Conservation (phyloP, 2,888 invertebrate genomes). For the Cantharis lateralis region DNA sequence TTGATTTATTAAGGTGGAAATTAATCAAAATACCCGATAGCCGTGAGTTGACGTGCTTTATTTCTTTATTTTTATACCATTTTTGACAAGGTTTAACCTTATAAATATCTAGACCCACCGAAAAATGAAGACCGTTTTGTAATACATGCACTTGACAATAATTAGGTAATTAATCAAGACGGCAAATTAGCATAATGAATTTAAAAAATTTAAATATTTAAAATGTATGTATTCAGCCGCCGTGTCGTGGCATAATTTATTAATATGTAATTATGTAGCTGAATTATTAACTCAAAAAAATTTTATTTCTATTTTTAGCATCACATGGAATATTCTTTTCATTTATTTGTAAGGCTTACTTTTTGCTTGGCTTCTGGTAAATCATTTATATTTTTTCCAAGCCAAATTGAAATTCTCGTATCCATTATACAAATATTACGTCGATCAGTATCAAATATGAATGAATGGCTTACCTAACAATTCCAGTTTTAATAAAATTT, state of each 20-base stretch:
- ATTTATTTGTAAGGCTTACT: not conserved
- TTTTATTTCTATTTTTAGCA: not conserved
- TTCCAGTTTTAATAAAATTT: not conserved
- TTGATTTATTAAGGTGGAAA: not conserved
- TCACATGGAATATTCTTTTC: not conserved
- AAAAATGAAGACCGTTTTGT: not conserved
- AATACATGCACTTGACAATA: not conserved
- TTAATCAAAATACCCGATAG: not conserved
- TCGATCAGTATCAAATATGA: not conserved
- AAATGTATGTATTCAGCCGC: not conserved
- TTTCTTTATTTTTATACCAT: not conserved
- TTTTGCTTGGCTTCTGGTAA: not conserved
- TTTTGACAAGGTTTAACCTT: not conserved
- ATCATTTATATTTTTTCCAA: not conserved
- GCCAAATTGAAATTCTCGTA: not conserved
- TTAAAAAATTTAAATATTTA: not conserved
- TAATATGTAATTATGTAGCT: not conserved
- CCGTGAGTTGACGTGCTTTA: not conserved
- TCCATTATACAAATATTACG: not conserved
- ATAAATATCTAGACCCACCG: not conserved
- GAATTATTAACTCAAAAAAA: not conserved
- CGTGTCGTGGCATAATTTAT: not conserved
- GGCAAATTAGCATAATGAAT: not conserved
- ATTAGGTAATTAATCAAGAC: not conserved
- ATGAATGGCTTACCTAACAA: not conserved